These are phyloP conservation scores for Acanthopleura granulata DNA, from an alignment of 2,888 invertebrate species.

Conservation along the genomic window DNA sequence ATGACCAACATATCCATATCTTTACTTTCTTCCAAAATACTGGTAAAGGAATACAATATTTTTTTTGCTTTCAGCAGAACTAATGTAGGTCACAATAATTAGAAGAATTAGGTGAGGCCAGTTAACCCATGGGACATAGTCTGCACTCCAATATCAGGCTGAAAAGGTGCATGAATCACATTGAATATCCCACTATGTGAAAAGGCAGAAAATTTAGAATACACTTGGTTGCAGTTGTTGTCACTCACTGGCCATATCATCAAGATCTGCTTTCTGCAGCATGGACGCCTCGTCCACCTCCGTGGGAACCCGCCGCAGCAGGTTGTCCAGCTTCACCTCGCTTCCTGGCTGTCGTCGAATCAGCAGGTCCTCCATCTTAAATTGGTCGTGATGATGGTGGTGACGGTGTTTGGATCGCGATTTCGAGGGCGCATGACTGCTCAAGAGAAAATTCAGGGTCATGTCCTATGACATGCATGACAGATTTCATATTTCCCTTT, in stretches of 20 bases:
- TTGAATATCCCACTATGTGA: too few relatives aligned
- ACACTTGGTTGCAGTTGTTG: not conserved
- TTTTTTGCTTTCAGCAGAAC: too few relatives aligned
- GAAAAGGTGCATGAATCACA: too few relatives aligned
- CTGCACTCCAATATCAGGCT: too few relatives aligned
- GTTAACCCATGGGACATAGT: too few relatives aligned
- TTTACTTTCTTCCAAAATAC: too few relatives aligned
- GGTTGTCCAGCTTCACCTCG: constrained; percentile 49
- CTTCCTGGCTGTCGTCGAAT: constrained; percentile 58
- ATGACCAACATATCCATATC: too few relatives aligned
- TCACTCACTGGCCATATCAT: constrained; percentile 79
- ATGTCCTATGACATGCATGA: too few relatives aligned
- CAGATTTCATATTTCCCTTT: not conserved
- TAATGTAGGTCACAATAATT: too few relatives aligned
- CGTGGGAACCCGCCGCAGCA: constrained; percentile 53
- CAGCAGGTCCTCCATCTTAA: constrained; percentile 49
- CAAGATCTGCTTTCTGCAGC: constrained; percentile 83
- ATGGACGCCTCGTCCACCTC: constrained; percentile 78
- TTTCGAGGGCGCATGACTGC: not conserved
- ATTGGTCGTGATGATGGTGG: constrained; percentile 48
- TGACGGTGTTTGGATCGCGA: constrained; percentile 31
- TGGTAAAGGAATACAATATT: too few relatives aligned
- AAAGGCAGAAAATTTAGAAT: too few relatives aligned
- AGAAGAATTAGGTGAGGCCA: too few relatives aligned
- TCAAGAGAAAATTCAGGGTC: not conserved